Evolutionary conservation across 1,140 invertebrate genomes (phyloP), one percentile per base, ranked within the genome.

Genomic region (Lepidurus arcticus): DNA sequence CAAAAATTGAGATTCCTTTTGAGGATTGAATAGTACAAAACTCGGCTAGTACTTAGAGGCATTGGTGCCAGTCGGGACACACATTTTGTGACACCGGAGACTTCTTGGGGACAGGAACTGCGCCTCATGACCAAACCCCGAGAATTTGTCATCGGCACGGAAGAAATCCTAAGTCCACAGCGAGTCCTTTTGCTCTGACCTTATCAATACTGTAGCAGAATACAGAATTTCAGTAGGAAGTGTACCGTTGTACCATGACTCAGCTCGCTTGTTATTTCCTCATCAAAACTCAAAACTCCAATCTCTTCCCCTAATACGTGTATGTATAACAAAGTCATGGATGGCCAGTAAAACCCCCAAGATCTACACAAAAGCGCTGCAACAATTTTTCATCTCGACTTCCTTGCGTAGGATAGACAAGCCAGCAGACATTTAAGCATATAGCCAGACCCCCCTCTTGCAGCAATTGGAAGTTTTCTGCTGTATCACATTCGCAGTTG

Each of bases 381-480:
- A 65, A 65, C 53, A 65, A 65, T 65, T 65, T 65, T 21, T 65
- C 53, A 65, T 65, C 53, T 65, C 21, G 53, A 13, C 21, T 65
- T 34, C 34, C 34, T 34, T 34, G 34, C 2, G 34, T 34, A 4
- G 2, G 34, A 34, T 34, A 34, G 34, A 34, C 34, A 34, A 2
- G 3, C 34, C 34, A 34, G 34, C 34, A 34, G 34, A 34, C 34
- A 34, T 34, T 3, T 34, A 4, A 34, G 2, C 34, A 2, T 34
- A 34, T 34, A 34, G 2, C 34, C n/a, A 16, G 16, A 21, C 16
- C 53, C 53, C 53, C 9, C 9, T 65, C 53, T 65, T 21, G 6
- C 13, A 65, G 53, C 16, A 65, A 65, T 65, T n/a, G 53, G 53
- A 65, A 65, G 53, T n/a, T 65, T 65, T 65, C 21, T 21, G 53